Evolutionary conservation across 1,140 invertebrate species (phyloP), one percentile per base, ranked within the genome.

Genomic region (Bombus difficillimus): DNA sequence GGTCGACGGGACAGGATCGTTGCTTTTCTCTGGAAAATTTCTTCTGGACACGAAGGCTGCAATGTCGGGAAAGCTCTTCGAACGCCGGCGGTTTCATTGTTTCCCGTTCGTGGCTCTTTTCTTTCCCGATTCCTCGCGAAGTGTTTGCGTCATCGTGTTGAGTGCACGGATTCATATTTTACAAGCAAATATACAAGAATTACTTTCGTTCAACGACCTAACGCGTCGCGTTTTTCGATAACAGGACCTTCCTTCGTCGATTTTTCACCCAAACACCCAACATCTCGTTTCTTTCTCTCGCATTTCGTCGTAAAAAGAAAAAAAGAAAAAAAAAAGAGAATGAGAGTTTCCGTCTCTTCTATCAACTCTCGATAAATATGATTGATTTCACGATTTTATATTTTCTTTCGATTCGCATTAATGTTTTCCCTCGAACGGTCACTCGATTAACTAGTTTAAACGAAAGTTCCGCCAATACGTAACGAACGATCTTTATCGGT

Each of bases 21-120:
- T 86, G 75, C 34, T 86, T 89, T 89, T 86, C 87, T 71, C 78
- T 86, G 79, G 69, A 74, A 89, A 89, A 89, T 89, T 88, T 89
- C 88, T 86, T 86, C 87, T 89, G 84, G 87, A 88, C 83, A 89
- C 71, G 77, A n/a, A 89, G 80, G 83, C 69, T 39, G 74, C 68
- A 53, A 64, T 43, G 86, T 28, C 32, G 57, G 28, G 53, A 82
- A 62, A 86, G 78, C 73, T 80, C 53, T n/a, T 69, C 53, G 47
- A 53, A 22, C 47, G 47, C 1, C 8, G 47, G 83, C 62, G 53
- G 59, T 86, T 75, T 83, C 87, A 88, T 89, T 89, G 88, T 89
- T 83, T 88, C 79, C 53, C 28, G 32, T 57, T 41, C 25, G 62
- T 39, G n/a, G 74, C 53, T 64, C 13, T 76, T 57, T 18, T 68